Percentiles rank a stretch among this genome's conserved stretches.
These are phyloP conservation scores for Drosophila hydei DNA, from an alignment of 1,140 invertebrate genomes.

Conservation along the genomic window DNA sequence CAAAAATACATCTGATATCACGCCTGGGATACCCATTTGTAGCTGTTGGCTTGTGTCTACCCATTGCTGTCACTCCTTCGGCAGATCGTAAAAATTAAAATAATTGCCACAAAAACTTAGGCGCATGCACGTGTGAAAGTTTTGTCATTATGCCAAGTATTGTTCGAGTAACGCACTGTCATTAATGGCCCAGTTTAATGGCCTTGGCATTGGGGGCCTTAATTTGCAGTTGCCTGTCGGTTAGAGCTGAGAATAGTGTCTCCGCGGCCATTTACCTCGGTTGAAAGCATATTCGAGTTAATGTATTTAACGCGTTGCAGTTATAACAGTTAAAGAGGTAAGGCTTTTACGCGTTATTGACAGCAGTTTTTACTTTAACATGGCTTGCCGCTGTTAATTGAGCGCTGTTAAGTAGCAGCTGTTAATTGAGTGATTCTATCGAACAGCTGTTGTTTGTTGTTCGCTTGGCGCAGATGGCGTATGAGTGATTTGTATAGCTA, in stretches of 20 bases:
- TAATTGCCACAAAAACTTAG: constrained; percentile 69
- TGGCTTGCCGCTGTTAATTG: constrained; percentile 15
- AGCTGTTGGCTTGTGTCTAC: background rate
- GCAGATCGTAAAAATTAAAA: constrained; percentile 80
- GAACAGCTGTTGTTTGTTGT: constrained; percentile 70
- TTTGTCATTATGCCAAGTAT: constrained; percentile 75
- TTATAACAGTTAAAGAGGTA: constrained; percentile 8
- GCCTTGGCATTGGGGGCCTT: constrained; percentile 17
- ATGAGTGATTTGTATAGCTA: constrained; percentile 53
- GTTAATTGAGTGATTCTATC: constrained; percentile 25
- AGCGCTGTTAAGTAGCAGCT: constrained; percentile 49
- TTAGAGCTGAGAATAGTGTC: constrained; percentile 25
- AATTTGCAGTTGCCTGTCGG: constrained; percentile 13
- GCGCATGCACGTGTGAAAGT: constrained; percentile 69
- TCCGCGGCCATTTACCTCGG: constrained; percentile 3
- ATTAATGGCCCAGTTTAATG: constrained; percentile 56
- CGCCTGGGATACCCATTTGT: background rate
- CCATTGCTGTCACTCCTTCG: constrained; percentile 12
- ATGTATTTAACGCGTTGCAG: constrained; percentile 51
- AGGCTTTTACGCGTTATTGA: background rate
- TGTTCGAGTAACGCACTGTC: constrained; percentile 42
- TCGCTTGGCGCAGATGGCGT: constrained; percentile 18
- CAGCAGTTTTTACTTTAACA: background rate
- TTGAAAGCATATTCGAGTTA: constrained; percentile 60
- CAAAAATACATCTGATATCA: background rate